Conservation (phyloP, 2,113 vertebrate species). For the Turdus rufiventris region DNA sequence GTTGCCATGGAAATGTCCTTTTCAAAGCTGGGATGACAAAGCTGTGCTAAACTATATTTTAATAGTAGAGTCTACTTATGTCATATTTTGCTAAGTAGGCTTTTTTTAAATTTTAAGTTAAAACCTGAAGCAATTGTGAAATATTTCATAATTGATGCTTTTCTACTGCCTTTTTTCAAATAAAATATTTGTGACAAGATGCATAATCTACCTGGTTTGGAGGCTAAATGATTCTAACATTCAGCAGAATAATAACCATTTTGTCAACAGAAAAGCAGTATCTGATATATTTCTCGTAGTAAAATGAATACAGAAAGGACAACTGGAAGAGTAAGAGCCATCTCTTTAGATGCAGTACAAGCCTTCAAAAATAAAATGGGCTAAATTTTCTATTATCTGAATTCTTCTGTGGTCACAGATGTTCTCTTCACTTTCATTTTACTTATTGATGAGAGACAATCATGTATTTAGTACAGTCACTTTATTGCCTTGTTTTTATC, state of each 20-base stretch:
- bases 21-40: background rate
- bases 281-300: background rate
- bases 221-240: background rate
- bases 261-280: background rate
- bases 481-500: background rate
- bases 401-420: conserved; percentile 22
- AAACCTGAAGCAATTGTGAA: background rate
- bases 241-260: background rate
- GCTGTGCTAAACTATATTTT: background rate
- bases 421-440: background rate
- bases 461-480: background rate
- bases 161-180: background rate
- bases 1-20: background rate
- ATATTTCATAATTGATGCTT: background rate
- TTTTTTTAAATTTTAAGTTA: background rate
- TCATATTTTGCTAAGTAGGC: background rate
- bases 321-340: background rate
- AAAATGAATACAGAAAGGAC: background rate
- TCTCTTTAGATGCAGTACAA: background rate
- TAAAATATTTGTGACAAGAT: background rate
- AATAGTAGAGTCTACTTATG: background rate
- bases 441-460: conserved; percentile 1
- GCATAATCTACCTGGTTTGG: background rate
- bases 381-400: background rate
- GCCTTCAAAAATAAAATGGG: background rate